Conservation (phyloP, 1,140 invertebrate species). For the Anastatus disparis region DNA sequence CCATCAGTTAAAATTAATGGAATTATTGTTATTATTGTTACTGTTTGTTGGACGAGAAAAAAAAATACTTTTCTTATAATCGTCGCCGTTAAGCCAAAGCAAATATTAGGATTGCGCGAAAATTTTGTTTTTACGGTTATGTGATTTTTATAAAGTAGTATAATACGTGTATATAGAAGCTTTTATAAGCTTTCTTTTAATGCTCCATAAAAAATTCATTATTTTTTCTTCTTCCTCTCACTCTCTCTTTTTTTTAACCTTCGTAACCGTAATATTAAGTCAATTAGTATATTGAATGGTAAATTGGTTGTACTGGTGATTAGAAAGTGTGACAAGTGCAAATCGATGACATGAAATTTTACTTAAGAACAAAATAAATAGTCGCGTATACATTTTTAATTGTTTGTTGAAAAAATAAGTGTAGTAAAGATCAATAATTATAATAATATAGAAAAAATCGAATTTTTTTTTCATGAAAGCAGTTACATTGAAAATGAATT, state of each 20-base stretch:
- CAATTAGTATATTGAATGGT: constrained; percentile 11
- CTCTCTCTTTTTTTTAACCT: neutral
- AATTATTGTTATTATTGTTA: constrained; percentile 57
- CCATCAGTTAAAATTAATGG: constrained; percentile 48
- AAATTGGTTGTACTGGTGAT: neutral
- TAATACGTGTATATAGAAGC: too few relatives aligned
- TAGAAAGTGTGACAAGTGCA: neutral
- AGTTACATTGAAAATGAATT: too few relatives aligned
- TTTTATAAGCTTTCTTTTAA: too few relatives aligned
- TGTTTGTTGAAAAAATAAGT: too few relatives aligned
- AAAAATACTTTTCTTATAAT: constrained; percentile 37
- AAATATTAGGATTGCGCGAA: constrained; percentile 4
- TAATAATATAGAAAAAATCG: too few relatives aligned
- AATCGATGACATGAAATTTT: too few relatives aligned
- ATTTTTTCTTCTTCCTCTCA: neutral
- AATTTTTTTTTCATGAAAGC: too few relatives aligned
- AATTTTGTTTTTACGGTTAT: constrained; percentile 40
- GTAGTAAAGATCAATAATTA: too few relatives aligned
- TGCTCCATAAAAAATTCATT: constrained; percentile 27
- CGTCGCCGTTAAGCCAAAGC: constrained; percentile 28
- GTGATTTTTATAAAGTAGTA: constrained; percentile 12
- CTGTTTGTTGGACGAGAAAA: too few relatives aligned
- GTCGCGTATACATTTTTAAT: too few relatives aligned
- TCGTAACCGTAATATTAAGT: neutral
- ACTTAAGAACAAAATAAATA: too few relatives aligned